These are phyloP conservation scores for Pocillopora damicornis DNA, from an alignment of 64 coral and sea anemone species.

Conservation along the genomic window DNA sequence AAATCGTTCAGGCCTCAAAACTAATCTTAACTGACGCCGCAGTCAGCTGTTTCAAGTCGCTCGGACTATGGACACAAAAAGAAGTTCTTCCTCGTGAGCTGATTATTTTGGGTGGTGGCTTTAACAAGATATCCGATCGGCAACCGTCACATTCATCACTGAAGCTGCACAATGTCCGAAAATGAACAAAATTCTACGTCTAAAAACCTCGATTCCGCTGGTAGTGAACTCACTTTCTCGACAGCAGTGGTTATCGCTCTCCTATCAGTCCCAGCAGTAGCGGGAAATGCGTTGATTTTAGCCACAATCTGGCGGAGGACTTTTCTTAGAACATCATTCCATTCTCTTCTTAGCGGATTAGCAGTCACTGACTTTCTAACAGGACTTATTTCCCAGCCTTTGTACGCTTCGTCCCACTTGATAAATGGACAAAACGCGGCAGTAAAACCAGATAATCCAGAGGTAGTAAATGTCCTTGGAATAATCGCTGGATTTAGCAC, in stretches of 20 bases:
- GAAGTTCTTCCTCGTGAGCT: no score
- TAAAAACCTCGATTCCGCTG: no score
- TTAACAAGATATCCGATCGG: no score
- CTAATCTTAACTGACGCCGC: no score
- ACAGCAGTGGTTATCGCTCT: not conserved
- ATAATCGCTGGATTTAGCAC: not conserved
- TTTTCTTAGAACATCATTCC: not conserved
- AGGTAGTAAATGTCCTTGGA: not conserved
- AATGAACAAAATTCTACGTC: not conserved
- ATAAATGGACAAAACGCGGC: no score
- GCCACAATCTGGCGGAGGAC: not conserved
- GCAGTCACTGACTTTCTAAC: conserved; percentile 2
- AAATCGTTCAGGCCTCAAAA: no score
- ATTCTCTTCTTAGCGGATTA: not conserved
- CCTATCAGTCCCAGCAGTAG: not conserved
- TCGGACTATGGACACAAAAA: no score
- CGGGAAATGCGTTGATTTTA: not conserved
- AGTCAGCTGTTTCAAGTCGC: no score
- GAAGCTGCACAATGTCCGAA: no score
- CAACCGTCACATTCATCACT: no score
- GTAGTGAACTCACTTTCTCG: not conserved
- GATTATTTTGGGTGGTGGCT: no score
- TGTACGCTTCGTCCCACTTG: not conserved
- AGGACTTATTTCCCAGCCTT: not conserved
- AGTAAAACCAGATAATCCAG: not conserved